Conservation (phyloP, 35 echinoderm and acorn worm genomes). For the Stichopus chloronotus region DNA sequence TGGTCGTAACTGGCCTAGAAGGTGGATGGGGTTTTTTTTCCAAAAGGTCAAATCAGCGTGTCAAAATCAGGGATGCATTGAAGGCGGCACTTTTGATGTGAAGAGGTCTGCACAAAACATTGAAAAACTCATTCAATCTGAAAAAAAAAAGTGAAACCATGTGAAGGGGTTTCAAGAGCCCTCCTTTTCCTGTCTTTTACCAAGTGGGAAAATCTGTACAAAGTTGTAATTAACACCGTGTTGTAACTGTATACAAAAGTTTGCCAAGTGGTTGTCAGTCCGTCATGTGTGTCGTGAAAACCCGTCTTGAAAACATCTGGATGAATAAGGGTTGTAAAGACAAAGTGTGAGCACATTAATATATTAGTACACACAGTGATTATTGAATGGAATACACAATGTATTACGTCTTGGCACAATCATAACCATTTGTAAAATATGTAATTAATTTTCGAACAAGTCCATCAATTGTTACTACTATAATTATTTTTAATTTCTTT, state of each 20-base stretch:
- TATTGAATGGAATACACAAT: not conserved
- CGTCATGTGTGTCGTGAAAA: not conserved
- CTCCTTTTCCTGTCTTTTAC: not conserved
- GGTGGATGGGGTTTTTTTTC: too few species aligned
- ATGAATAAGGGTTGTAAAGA: not conserved
- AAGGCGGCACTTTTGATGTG: too few species aligned
- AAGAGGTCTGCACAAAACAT: too few species aligned
- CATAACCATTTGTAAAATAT: not conserved
- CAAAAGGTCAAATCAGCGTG: too few species aligned
- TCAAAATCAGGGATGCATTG: too few species aligned
- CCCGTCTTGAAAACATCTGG: not conserved
- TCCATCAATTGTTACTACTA: not conserved
- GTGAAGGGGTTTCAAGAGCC: too few species aligned
- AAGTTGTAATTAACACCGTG: not conserved
- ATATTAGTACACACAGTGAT: not conserved
- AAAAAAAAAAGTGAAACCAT: too few species aligned
- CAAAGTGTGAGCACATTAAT: not conserved
- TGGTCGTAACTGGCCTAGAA: too few species aligned
- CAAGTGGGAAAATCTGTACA: not conserved
- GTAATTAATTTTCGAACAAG: not conserved
- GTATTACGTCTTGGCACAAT: constrained; percentile 4
- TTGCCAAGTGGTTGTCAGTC: not conserved
- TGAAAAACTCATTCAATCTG: too few species aligned
- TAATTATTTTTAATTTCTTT: not conserved
- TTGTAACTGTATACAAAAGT: not conserved